Percentiles rank a stretch among this genome's conserved stretches.
phyloP scores from a whole-genome alignment of 2,888 invertebrate species.

The Cheilosia variabilis region DNA sequence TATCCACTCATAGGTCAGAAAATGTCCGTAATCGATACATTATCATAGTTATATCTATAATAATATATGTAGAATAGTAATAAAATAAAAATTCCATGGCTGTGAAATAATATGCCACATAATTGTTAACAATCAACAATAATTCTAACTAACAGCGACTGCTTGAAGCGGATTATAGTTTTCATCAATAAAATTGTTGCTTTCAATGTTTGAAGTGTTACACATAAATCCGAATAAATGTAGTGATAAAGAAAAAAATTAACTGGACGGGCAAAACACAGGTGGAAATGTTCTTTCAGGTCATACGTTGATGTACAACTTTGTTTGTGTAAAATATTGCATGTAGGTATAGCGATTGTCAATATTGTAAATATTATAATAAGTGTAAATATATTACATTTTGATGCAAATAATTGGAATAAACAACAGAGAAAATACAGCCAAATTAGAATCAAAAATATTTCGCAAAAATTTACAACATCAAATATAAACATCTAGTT shows the following conservation, averaged over 20 bases:
- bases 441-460: constrained; percentile 37
- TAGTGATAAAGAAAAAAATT: neutral
- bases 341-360: constrained; percentile 72
- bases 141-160: too few species aligned
- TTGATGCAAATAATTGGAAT: constrained; percentile 14
- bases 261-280: constrained; percentile 68
- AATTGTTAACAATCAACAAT: too few species aligned
- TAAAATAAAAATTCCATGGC: too few species aligned
- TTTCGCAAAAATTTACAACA: constrained; percentile 58
- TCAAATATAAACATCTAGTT: constrained; percentile 49
- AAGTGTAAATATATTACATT: constrained; percentile 29
- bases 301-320: neutral
- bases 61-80: too few species aligned
- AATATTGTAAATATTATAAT: constrained; percentile 60
- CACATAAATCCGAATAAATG: too few species aligned
- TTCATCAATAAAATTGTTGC: too few species aligned
- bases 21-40: too few species aligned
- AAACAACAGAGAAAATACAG: constrained; percentile 10
- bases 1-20: too few species aligned
- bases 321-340: constrained; percentile 35
- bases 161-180: too few species aligned
- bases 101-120: too few species aligned
- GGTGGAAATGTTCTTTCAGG: constrained; percentile 61
- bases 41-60: too few species aligned
- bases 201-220: too few species aligned